phyloP scores from a whole-genome alignment of 1,140 invertebrate species.

The Octopus bimaculoides region DNA sequence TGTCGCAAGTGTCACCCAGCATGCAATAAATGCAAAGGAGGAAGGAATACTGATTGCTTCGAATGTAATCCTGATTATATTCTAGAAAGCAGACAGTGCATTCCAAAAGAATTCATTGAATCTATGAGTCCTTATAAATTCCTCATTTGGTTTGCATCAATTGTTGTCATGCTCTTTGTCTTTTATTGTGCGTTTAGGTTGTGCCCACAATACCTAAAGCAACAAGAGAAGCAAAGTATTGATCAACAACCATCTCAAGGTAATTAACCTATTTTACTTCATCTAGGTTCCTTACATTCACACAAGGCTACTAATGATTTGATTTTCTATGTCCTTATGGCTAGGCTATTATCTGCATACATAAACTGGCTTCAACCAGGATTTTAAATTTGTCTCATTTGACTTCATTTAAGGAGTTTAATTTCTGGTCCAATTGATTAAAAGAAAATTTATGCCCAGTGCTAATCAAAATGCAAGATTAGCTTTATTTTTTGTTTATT shows the following conservation, averaged over 20 bases:
- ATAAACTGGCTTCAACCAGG: no score
- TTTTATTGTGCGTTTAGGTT: conserved; percentile 39
- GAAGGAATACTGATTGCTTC: conserved; percentile 40
- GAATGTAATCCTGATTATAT: conserved; percentile 44
- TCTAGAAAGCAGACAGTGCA: conserved; percentile 31
- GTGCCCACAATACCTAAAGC: conserved; percentile 11
- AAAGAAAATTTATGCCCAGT: no score
- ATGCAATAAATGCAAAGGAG: conserved; percentile 45
- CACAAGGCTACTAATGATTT: neutral
- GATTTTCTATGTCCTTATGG: neutral
- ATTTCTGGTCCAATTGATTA: no score
- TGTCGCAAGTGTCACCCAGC: conserved; percentile 43
- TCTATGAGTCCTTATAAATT: conserved; percentile 45
- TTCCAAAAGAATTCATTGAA: conserved; percentile 45
- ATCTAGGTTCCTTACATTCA: neutral
- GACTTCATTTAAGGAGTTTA: no score
- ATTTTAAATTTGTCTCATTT: no score
- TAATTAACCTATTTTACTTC: neutral
- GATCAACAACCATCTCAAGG: neutral
- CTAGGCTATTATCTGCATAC: neutral
- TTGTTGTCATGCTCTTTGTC: conserved; percentile 42
- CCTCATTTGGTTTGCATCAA: conserved; percentile 49
- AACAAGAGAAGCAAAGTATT: neutral
- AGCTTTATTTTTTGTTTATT: no score
- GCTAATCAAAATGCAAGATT: no score